Base-by-base conservation (phyloP, 1,140 invertebrate genomes). In the Protaetia brevitarsis region DNA sequence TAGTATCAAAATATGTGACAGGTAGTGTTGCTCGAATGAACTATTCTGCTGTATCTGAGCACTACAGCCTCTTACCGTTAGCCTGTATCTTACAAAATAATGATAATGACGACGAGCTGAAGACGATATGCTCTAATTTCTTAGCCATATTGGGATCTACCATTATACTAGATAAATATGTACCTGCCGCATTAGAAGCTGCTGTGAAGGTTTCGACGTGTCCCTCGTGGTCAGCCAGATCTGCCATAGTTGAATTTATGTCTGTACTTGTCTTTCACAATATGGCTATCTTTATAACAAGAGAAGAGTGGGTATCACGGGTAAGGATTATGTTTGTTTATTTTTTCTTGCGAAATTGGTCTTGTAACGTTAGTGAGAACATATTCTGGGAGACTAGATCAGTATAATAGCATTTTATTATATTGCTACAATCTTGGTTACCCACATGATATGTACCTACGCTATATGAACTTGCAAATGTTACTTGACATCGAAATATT, bases 211-310 rank as follows among this genome's bases (percentile, higher is more conserved):
- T 83, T 8, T 81, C 83, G 0, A 71, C 82, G 16, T 79, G 79
- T 58, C 80, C 82, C 4, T 94, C 90, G 4, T 96, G 94, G 94
- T 91, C 89, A 69, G 87, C 89, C 0, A 81, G 92, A 51, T 82
- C 85, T 0, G 84, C 88, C 7, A 84, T 87, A 64, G 79, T 95
- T 1, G 85, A 88, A 60, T 93, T 92, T 72, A 80, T 95, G 6
- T 90, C 95, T 78, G 88, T 89, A 11, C 80, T 92, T 61, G 85
- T 94, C 6, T 96, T 96, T 79, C 86, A 92, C 69, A 96, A 95
- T 71, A 87, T 95, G 80, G 88, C 92, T 13, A 82, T 83, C 64
- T 76, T 94, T 21, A 77, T 87, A n/a, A 85, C 83, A 21, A 78
- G 83, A n/a, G 57, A 79, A 0, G 71, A 80, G 0, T 85, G 85